Conservation (phyloP, 2,888 invertebrate genomes). For the Theretra japonica region DNA sequence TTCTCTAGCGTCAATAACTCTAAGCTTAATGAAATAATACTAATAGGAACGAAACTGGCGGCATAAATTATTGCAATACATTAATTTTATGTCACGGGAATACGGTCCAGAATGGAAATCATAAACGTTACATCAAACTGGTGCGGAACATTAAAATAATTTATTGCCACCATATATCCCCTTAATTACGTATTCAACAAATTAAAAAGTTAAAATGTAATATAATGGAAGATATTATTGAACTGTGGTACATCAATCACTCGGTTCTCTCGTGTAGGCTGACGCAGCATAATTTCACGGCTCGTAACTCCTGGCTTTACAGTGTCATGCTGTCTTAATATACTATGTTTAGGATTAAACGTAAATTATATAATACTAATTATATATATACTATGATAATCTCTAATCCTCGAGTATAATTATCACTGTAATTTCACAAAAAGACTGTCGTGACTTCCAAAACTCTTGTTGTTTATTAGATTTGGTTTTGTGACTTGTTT, state of each 20-base stretch:
- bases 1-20: background rate
- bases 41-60: background rate
- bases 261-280: background rate
- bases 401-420: too few relatives aligned
- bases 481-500: too few relatives aligned
- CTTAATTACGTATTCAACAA: background rate
- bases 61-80: constrained; percentile 6
- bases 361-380: background rate
- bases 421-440: too few relatives aligned
- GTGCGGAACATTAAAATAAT: background rate
- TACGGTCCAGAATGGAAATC: constrained; percentile 1
- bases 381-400: background rate
- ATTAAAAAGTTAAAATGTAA: constrained; percentile 1
- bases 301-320: constrained; percentile 6
- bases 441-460: too few relatives aligned
- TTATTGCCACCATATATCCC: background rate
- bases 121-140: background rate
- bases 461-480: too few relatives aligned
- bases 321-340: background rate
- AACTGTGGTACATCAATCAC: constrained; percentile 20
- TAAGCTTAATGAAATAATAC: background rate
- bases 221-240: constrained; percentile 1
- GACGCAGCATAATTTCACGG: constrained; percentile 14
- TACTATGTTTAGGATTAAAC: background rate
- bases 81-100: constrained; percentile 1